phyloP scores from a whole-genome alignment of 2,888 invertebrate genomes.

The Epinotia demarniana region DNA sequence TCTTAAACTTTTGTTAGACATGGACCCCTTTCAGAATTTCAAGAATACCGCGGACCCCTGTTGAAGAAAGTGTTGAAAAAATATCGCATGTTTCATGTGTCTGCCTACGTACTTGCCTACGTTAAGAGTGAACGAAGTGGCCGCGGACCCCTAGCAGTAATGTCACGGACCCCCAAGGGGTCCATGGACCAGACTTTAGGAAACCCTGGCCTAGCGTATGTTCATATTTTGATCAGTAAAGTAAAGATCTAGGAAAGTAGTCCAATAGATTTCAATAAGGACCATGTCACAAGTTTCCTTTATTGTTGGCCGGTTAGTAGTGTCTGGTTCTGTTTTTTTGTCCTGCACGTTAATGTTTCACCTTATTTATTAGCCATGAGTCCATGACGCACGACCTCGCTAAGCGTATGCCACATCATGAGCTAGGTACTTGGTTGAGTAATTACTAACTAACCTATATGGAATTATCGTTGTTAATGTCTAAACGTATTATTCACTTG shows the following conservation, averaged over 20 bases:
- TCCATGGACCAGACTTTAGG: too few species aligned
- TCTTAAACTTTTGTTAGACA: too few species aligned
- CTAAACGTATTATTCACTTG: conserved; percentile 58
- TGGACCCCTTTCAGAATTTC: too few species aligned
- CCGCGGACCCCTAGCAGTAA: too few species aligned
- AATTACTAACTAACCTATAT: conserved; percentile 66
- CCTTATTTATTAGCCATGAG: conserved; percentile 47
- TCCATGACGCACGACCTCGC: conserved; percentile 40
- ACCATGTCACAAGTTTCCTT: background rate
- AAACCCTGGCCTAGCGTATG: too few species aligned
- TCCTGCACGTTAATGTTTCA: conserved; percentile 43
- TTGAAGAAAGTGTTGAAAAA: too few species aligned
- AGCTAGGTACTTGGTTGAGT: conserved; percentile 48
- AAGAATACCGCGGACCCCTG: too few species aligned
- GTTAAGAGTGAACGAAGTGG: too few species aligned
- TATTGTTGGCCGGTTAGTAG: background rate
- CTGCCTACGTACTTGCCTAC: too few species aligned
- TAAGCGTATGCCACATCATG: conserved; percentile 25
- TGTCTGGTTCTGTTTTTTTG: conserved; percentile 8
- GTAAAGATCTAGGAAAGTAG: background rate
- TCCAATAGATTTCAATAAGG: background rate
- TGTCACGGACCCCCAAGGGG: too few species aligned
- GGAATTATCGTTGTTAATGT: conserved; percentile 67
- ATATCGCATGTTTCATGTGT: too few species aligned
- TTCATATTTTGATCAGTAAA: background rate